Conservation (phyloP, 2,888 invertebrate species). For the Erynnis tages region DNA sequence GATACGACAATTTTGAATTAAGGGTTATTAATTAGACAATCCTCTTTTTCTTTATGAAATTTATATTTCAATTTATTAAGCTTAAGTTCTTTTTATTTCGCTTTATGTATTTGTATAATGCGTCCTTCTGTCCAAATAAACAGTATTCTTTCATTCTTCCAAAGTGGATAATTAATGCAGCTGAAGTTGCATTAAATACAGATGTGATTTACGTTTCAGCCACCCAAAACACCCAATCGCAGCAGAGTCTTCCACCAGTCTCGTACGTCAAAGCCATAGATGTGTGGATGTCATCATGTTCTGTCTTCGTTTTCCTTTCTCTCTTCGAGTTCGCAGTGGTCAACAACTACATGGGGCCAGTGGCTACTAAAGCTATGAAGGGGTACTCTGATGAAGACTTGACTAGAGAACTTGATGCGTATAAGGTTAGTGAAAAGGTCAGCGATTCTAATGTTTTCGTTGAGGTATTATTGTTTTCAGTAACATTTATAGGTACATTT, state of each 20-base stretch:
- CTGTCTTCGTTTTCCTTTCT: slow-evolving; percentile 94
- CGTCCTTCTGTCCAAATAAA: too few species aligned
- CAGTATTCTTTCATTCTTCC: too few species aligned
- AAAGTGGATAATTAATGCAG: too few species aligned
- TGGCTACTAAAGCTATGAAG: slow-evolving; percentile 94
- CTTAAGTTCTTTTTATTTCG: too few species aligned
- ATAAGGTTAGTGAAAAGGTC: slow-evolving; percentile 81
- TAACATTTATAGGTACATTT: too few species aligned
- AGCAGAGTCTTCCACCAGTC: slow-evolving; percentile 93
- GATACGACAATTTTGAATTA: too few species aligned
- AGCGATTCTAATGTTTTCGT: neutral
- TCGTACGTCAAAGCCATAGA: slow-evolving; percentile 96
- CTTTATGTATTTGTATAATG: too few species aligned
- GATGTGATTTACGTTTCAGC: slow-evolving; percentile 81
- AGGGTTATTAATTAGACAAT: too few species aligned
- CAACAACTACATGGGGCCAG: slow-evolving; percentile 93
- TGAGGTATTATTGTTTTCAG: too few species aligned
- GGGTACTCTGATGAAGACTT: slow-evolving; percentile 94
- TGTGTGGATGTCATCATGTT: slow-evolving; percentile 96
- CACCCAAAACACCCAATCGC: slow-evolving; percentile 95
- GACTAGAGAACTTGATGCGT: slow-evolving; percentile 85
- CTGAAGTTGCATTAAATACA: too few species aligned
- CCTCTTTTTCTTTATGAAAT: too few species aligned
- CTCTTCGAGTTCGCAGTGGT: slow-evolving; percentile 95
- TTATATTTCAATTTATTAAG: too few species aligned